phyloP scores from a whole-genome alignment of 2,888 invertebrate genomes.

The Parnassius orleans region DNA sequence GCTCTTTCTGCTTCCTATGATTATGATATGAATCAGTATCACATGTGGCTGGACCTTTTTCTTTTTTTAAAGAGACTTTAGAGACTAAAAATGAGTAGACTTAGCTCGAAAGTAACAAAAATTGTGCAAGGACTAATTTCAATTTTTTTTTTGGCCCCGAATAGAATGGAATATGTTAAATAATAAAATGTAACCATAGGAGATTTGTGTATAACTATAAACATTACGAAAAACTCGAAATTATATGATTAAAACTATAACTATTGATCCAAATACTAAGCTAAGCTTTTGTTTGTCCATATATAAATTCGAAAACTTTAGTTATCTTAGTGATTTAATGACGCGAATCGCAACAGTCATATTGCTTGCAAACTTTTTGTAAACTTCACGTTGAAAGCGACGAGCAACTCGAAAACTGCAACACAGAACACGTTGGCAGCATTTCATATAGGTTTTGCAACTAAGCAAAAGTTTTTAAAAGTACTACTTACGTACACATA shows the following conservation, averaged over 20 bases:
- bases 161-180: no score
- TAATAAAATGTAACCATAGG: no score
- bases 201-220: no score
- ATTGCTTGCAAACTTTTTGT: conserved; percentile 18
- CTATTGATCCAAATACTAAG: not conserved
- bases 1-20: not conserved
- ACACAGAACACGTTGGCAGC: conserved; percentile 7
- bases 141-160: no score
- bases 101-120: no score
- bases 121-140: no score
- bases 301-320: conserved; percentile 4
- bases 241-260: not conserved
- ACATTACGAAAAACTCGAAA: no score
- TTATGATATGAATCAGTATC: not conserved
- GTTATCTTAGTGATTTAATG: conserved; percentile 15
- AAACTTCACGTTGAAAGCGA: conserved; percentile 12
- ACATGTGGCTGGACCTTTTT: not conserved
- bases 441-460: conserved; percentile 17
- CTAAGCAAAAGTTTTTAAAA: conserved; percentile 21
- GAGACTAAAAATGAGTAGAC: no score
- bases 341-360: conserved; percentile 9
- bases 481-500: conserved; percentile 7
- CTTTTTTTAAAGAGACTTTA: no score
- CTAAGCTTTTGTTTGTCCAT: not conserved
- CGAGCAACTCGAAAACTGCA: conserved; percentile 8